phyloP scores from a whole-genome alignment of 1,140 invertebrate species.

The Eulimnadia texana region DNA sequence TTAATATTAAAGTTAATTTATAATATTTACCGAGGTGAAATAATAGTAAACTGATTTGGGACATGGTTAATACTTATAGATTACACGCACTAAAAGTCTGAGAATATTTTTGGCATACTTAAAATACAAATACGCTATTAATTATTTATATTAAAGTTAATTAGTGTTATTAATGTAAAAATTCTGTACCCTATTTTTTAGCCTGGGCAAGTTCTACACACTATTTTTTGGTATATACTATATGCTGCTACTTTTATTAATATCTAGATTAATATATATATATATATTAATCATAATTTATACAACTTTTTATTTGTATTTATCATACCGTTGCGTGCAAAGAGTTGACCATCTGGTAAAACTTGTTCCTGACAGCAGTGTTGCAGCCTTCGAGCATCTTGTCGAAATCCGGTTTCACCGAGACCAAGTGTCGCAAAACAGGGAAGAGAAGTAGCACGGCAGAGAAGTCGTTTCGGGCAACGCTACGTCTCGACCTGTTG shows the following conservation, averaged over 20 bases:
- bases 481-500: constrained; percentile 56
- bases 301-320: background rate
- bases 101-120: no score
- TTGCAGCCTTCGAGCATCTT: constrained; percentile 57
- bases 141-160: no score
- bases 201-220: no score
- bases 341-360: constrained; percentile 54
- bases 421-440: constrained; percentile 63
- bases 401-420: constrained; percentile 71
- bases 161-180: no score
- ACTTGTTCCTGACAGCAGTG: constrained; percentile 47
- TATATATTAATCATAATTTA: constrained; percentile 1
- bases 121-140: no score
- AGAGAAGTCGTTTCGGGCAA: constrained; percentile 62
- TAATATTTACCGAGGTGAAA: no score
- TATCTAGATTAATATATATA: background rate
- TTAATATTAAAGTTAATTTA: no score
- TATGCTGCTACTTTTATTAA: background rate
- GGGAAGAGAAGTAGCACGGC: constrained; percentile 72
- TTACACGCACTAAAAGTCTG: no score
- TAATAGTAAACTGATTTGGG: no score
- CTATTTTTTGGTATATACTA: no score
- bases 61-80: no score
- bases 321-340: constrained; percentile 49
- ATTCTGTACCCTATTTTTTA: no score